Base-by-base conservation (phyloP, 92 coral and sea anemone genomes). In the Umimayanthus chanpuru region DNA sequence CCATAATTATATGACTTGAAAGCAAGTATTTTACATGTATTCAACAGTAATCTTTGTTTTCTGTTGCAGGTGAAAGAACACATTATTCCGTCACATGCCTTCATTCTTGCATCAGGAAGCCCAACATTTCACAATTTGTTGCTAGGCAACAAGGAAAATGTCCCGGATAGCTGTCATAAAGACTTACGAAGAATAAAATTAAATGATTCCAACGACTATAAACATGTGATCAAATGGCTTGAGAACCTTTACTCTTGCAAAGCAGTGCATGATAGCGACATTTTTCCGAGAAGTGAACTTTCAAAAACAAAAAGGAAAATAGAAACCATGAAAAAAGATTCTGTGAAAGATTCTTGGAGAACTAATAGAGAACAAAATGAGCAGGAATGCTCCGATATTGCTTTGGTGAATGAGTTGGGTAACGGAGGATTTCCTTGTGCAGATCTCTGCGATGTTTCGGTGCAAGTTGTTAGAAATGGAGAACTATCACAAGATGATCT, bases 31-130 rank as follows among this genome's bases (percentile, higher is more conserved):
- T 5, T 47, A 47, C 50, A 47, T 47, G 50, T 20, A 16, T 6
- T 53, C 50, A 23, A 66, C 23, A 23, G 0, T 81, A 23, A 10
- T 43, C 40, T 0, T 5, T 20, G 26, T 49, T 49, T 38, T 28
- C 4, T 79, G 55, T 77, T 32, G 29, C 65, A 96, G 98, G 94
- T 94, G 7, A 88, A 92, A 53, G 94, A 77, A 16, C 90, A 85
- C 68, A 18, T 71, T 14, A 79, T 96, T 29, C 92, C 95, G 28
- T 95, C 91, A 18, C 99, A 96, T 79, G 85, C 86, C 18, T 93
- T 92, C 77, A 93, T 96, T 6, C 91, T 96, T 16, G 98, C 99
- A 49, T 89, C 96, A 47, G 83, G 95, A 72, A 96, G 99, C 67
- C 89, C 93, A 18, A 86, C 84, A 80, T 89, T 96, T 61, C 92